These are phyloP conservation scores for Onychomys torridus DNA, from an alignment of 2,797 vertebrate genomes.

Conservation along the genomic window DNA sequence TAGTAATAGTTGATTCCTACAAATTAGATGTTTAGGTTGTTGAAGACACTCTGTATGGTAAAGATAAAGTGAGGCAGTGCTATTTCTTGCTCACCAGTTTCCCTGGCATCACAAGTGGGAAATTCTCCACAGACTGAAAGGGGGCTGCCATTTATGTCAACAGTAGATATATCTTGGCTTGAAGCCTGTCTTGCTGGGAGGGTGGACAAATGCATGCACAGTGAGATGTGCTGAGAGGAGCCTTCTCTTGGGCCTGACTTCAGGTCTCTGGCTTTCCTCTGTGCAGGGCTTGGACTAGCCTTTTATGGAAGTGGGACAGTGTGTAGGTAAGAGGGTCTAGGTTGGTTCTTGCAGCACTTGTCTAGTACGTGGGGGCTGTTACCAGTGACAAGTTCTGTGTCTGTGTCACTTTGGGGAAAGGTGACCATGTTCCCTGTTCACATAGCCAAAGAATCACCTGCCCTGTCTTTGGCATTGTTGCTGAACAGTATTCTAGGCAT, in stretches of 20 bases:
- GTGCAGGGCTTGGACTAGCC: not conserved
- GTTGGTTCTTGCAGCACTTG: not conserved
- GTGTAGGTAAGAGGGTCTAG: too few relatives aligned
- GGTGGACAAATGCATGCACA: not conserved
- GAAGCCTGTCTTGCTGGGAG: not conserved
- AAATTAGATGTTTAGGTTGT: not conserved
- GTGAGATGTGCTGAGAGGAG: not conserved
- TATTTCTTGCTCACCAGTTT: not conserved
- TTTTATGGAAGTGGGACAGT: not conserved
- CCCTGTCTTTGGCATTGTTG: not conserved
- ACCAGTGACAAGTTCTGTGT: accelerated
- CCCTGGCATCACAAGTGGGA: not conserved
- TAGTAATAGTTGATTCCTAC: not conserved
- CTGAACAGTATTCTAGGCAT: not conserved
- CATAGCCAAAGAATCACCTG: accelerated
- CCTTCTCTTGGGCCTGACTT: not conserved
- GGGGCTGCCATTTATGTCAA: too few relatives aligned
- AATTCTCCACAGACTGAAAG: not conserved
- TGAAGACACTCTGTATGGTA: not conserved
- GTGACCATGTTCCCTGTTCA: not conserved
- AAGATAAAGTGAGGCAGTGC: not conserved
- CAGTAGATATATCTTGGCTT: not conserved
- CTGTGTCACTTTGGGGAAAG: too few relatives aligned
- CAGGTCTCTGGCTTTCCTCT: not conserved
- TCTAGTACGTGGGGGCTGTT: accelerated